These are phyloP conservation scores for Caenorhabditis inopinata DNA, from an alignment of 1,140 invertebrate genomes.

Conservation along the genomic window DNA sequence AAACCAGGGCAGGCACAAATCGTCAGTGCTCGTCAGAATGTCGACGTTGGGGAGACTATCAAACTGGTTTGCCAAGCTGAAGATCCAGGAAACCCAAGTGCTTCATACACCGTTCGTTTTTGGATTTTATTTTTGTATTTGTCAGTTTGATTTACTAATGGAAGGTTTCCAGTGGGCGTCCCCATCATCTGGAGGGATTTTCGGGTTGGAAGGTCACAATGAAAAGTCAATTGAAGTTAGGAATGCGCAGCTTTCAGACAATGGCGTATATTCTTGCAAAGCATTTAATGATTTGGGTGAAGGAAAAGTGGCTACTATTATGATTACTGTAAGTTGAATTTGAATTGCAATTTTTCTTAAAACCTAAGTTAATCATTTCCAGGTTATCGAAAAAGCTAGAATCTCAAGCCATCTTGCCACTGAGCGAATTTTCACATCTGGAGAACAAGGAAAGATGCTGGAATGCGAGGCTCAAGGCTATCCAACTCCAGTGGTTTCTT, in stretches of 20 bases:
- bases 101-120: conserved; percentile 11
- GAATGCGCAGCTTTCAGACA: conserved; percentile 45
- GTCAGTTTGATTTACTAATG: too few species aligned
- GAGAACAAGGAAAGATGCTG: conserved; percentile 35
- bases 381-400: conserved; percentile 41
- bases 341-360: neutral
- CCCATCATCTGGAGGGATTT: conserved; percentile 38
- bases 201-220: conserved; percentile 35
- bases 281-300: conserved; percentile 39
- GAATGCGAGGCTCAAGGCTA: conserved; percentile 45
- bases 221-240: conserved; percentile 4
- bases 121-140: neutral
- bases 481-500: conserved; percentile 30
- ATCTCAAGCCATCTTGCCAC: conserved; percentile 33
- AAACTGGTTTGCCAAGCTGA: conserved; percentile 27
- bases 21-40: neutral
- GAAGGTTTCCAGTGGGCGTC: conserved; percentile 31
- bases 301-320: conserved; percentile 17
- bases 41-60: conserved; percentile 39
- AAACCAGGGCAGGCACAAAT: conserved; percentile 35
- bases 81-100: conserved; percentile 33
- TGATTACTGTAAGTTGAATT: conserved; percentile 17
- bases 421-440: conserved; percentile 30
- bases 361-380: neutral
- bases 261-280: conserved; percentile 39